Conservation (phyloP, 1,140 invertebrate genomes). For the Trigoniulus corallinus region DNA sequence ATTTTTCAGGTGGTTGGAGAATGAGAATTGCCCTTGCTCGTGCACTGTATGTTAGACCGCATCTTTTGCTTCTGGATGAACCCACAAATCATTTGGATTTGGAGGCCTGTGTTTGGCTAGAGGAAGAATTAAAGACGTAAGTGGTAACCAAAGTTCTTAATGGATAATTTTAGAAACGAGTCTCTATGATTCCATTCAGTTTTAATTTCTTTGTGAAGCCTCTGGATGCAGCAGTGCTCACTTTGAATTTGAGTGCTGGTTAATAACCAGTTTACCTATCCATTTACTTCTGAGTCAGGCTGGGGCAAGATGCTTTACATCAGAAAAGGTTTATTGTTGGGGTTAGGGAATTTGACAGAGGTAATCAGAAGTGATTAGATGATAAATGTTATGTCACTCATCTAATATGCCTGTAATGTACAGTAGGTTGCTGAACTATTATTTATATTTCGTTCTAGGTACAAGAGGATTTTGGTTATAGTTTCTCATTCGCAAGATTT, state of each 20-base stretch:
- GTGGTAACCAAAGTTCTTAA: constrained; percentile 11
- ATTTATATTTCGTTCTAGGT: constrained; percentile 35
- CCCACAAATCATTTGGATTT: constrained; percentile 52
- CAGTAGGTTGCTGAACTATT: not conserved
- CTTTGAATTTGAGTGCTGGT: no score
- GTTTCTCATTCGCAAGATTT: constrained; percentile 99
- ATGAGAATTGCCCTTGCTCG: constrained; percentile 97
- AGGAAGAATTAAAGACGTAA: constrained; percentile 86
- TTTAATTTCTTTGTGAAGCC: not conserved
- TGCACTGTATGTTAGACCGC: constrained; percentile 33
- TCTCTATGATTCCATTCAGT: not conserved
- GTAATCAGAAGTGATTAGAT: no score
- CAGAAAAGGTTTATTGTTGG: no score
- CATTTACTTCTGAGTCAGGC: no score
- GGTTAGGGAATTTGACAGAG: no score
- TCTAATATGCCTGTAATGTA: no score
- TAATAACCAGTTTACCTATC: no score
- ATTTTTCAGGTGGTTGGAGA: constrained; percentile 66
- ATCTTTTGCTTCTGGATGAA: constrained; percentile 37
- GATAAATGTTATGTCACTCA: no score
- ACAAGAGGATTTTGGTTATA: constrained; percentile 93
- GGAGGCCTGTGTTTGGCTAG: constrained; percentile 98
- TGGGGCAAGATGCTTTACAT: no score
- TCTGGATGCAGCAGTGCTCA: not conserved
- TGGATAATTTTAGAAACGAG: constrained; percentile 6